These are phyloP conservation scores for Meles meles DNA, from an alignment of 2,113 vertebrate species.

Conservation along the genomic window DNA sequence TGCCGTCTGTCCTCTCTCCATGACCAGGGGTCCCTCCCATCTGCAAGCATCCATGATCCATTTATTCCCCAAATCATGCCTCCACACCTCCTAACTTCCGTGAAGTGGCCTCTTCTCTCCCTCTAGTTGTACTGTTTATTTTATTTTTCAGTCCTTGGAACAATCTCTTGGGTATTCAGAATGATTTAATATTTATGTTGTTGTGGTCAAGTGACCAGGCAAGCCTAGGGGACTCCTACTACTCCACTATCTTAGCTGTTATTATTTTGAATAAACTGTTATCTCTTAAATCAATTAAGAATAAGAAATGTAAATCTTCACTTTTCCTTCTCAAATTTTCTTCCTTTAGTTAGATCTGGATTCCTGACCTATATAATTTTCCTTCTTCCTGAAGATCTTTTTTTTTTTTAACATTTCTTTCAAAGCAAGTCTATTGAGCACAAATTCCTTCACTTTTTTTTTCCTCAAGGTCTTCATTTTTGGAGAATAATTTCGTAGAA, in stretches of 20 bases:
- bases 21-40: background rate
- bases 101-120: background rate
- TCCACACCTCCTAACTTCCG: background rate
- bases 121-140: background rate
- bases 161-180: background rate
- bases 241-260: background rate
- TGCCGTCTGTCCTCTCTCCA: background rate
- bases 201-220: background rate
- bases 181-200: background rate
- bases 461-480: background rate
- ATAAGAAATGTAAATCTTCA: background rate
- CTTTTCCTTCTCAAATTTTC: background rate
- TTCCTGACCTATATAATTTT: background rate
- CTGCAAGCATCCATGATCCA: background rate
- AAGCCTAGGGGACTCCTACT: background rate
- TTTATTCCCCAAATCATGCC: background rate
- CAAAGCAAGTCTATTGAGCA: background rate
- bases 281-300: background rate
- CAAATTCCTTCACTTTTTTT: background rate
- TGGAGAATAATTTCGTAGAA: background rate
- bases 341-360: background rate
- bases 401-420: background rate
- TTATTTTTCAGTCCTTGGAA: background rate
- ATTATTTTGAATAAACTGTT: background rate
- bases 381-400: background rate